Evolutionary conservation across 2,113 vertebrate genomes (phyloP).

Genomic region (Gallinago undulata): DNA sequence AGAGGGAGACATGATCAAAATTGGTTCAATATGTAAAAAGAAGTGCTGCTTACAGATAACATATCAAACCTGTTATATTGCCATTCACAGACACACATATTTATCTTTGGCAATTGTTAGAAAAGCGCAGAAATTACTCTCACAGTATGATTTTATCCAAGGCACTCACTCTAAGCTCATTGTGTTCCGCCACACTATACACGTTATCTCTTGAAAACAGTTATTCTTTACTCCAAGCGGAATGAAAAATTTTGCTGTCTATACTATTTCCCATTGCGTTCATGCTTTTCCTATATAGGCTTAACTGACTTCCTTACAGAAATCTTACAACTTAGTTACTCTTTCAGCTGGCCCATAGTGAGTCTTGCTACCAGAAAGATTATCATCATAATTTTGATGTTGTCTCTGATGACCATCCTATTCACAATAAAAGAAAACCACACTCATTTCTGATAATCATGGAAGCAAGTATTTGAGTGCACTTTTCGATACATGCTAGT

Average conservation of each 20-base stretch:
- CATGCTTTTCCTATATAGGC: background rate
- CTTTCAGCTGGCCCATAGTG: background rate
- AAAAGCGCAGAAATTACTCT: background rate
- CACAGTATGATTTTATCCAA: background rate
- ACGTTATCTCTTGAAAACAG: background rate
- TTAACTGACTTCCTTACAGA: background rate
- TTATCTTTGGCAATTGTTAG: background rate
- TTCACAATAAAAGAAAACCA: background rate
- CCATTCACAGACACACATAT: background rate
- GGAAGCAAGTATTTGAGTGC: background rate
- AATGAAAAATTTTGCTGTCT: background rate
- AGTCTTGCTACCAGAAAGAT: background rate
- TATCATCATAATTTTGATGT: background rate
- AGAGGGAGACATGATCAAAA: background rate
- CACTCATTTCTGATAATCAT: background rate
- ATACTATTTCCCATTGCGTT: background rate
- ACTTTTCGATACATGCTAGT: background rate
- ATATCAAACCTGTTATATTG: background rate
- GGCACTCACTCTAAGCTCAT: background rate
- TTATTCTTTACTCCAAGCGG: background rate
- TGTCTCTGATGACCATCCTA: background rate
- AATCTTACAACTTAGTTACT: background rate
- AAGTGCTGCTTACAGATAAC: background rate
- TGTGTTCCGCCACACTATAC: background rate
- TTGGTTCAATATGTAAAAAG: background rate